These are phyloP conservation scores for Agrotis clavis DNA, from an alignment of 2,888 invertebrate species.

Conservation along the genomic window DNA sequence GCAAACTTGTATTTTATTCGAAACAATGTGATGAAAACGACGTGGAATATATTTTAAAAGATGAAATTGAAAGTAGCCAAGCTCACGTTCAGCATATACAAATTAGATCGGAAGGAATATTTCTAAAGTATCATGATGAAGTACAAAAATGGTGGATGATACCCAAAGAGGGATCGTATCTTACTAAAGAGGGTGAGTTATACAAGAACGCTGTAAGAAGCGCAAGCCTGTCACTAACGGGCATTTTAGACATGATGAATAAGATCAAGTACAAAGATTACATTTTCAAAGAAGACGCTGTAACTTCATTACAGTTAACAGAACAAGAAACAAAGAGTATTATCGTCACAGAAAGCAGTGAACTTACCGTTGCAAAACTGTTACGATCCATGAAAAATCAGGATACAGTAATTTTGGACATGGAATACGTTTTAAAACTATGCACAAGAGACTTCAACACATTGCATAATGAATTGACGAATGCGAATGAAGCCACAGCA, in stretches of 20 bases:
- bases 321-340: background rate
- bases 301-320: background rate
- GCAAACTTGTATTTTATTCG: conserved; percentile 22
- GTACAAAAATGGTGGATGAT: conserved; percentile 50
- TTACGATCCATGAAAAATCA: background rate
- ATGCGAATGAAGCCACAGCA: background rate
- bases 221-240: background rate
- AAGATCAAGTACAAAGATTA: conserved; percentile 18
- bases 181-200: conserved; percentile 10
- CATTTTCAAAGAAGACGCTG: conserved; percentile 10
- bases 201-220: conserved; percentile 24
- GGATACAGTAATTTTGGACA: conserved; percentile 4
- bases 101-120: conserved; percentile 32
- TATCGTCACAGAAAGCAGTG: conserved; percentile 6
- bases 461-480: background rate
- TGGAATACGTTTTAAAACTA: conserved; percentile 17
- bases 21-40: conserved; percentile 20
- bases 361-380: conserved; percentile 11
- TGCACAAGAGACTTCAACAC: background rate
- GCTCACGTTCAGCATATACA: background rate
- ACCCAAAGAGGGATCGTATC: conserved; percentile 23
- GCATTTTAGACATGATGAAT: conserved; percentile 16
- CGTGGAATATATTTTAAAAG: conserved; percentile 9
- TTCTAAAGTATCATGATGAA: conserved; percentile 41
- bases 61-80: conserved; percentile 17